phyloP scores from a whole-genome alignment of 2,797 vertebrate species.

The Neopelma chrysocephalum region DNA sequence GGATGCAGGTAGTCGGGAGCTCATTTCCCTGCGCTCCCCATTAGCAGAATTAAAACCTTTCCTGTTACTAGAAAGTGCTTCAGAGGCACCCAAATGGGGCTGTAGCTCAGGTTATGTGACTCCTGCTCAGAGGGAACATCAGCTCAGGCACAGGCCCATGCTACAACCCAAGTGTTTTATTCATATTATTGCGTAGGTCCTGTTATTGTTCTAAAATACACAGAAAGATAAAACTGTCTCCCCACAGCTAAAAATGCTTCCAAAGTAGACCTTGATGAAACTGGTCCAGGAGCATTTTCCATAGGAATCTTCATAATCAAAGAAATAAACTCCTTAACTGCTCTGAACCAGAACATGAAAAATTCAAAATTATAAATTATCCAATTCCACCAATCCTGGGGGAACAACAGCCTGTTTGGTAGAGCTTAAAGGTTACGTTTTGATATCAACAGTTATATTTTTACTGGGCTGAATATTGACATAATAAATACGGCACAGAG shows the following conservation, averaged over 20 bases:
- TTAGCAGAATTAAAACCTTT: background rate
- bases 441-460: background rate
- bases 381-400: background rate
- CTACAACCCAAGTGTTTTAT: background rate
- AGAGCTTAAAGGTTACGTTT: background rate
- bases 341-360: background rate
- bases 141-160: background rate
- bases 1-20: background rate
- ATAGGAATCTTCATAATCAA: background rate
- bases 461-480: background rate
- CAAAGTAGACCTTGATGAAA: background rate
- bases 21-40: background rate
- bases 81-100: rapidly evolving
- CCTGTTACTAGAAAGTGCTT: background rate
- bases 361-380: background rate
- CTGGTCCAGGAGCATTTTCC: background rate
- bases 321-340: background rate
- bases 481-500: background rate
- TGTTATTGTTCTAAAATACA: background rate
- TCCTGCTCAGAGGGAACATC: background rate
- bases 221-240: background rate
- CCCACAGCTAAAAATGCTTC: background rate
- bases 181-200: background rate
- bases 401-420: background rate
- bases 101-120: background rate